Conservation (phyloP, 2,888 invertebrate genomes). For the Melanostoma scalare region DNA sequence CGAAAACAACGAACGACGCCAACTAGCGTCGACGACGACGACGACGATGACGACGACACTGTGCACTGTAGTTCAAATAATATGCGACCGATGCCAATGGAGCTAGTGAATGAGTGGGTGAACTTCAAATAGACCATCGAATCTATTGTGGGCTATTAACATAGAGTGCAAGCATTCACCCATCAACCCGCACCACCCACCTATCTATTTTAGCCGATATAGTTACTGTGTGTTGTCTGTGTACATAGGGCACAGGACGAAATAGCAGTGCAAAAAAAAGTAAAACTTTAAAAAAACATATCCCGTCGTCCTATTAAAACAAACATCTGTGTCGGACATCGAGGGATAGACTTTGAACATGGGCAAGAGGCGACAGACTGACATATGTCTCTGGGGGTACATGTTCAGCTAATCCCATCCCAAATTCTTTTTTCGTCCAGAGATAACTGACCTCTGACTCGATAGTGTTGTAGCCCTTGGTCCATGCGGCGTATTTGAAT, state of each 20-base stretch:
- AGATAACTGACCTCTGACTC: slow-evolving; percentile 69
- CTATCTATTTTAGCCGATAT: slow-evolving; percentile 63
- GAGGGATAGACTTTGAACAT: slow-evolving; percentile 62
- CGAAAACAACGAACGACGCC: slow-evolving; percentile 11
- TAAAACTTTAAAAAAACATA: slow-evolving; percentile 1
- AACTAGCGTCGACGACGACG: slow-evolving; percentile 8
- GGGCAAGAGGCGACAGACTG: slow-evolving; percentile 69
- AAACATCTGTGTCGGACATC: slow-evolving; percentile 69
- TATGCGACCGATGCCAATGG: slow-evolving; percentile 47
- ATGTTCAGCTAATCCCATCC: slow-evolving; percentile 50
- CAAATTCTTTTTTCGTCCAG: slow-evolving; percentile 27
- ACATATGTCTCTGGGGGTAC: slow-evolving; percentile 65
- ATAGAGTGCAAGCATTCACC: slow-evolving; percentile 1
- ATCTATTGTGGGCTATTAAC: slow-evolving; percentile 57
- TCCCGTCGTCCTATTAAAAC: slow-evolving; percentile 37
- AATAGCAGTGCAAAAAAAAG: neutral
- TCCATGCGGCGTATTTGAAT: slow-evolving; percentile 58
- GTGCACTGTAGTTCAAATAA: slow-evolving; percentile 64
- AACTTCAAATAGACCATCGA: slow-evolving; percentile 58
- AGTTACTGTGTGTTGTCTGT: slow-evolving; percentile 48
- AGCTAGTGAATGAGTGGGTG: slow-evolving; percentile 61
- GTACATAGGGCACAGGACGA: slow-evolving; percentile 43
- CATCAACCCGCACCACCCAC: slow-evolving; percentile 4
- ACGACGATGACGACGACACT: slow-evolving; percentile 47
- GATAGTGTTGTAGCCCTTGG: slow-evolving; percentile 16